Percentiles rank a stretch among this genome's conserved stretches.
Evolutionary conservation across 2,113 vertebrate species (phyloP).

Genomic region (Jaculus jaculus): DNA sequence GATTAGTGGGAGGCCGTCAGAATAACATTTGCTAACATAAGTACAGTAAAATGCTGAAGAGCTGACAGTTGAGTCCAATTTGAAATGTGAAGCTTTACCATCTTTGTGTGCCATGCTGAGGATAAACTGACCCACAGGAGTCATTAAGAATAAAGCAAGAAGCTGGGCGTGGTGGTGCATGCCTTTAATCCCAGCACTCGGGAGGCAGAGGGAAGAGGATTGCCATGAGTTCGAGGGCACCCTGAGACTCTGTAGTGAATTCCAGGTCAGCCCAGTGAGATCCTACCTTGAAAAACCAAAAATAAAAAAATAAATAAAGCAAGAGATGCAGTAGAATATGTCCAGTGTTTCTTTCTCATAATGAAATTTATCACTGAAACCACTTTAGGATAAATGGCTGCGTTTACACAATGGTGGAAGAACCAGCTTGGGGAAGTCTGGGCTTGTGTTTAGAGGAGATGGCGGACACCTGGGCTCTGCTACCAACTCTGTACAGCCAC

Average conservation of each 20-base stretch:
- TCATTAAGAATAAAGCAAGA: neutral
- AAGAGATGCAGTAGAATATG: neutral
- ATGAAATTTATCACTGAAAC: neutral
- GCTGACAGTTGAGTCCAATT: slow-evolving; percentile 69
- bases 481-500: neutral
- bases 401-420: neutral
- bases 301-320: no score
- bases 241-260: no score
- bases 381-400: neutral
- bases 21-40: slow-evolving; percentile 68
- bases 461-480: neutral
- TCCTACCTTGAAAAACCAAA: no score
- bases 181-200: no score
- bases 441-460: neutral
- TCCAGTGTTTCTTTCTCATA: slow-evolving; percentile 22
- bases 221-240: no score
- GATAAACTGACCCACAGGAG: neutral
- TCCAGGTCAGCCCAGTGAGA: no score
- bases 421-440: neutral
- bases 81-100: slow-evolving; percentile 26
- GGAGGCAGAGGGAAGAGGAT: no score
- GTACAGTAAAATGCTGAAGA: slow-evolving; percentile 6
- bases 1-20: slow-evolving; percentile 39
- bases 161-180: no score
- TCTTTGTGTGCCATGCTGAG: neutral